phyloP scores from a whole-genome alignment of 2,113 vertebrate species.

The Carlito syrichta region DNA sequence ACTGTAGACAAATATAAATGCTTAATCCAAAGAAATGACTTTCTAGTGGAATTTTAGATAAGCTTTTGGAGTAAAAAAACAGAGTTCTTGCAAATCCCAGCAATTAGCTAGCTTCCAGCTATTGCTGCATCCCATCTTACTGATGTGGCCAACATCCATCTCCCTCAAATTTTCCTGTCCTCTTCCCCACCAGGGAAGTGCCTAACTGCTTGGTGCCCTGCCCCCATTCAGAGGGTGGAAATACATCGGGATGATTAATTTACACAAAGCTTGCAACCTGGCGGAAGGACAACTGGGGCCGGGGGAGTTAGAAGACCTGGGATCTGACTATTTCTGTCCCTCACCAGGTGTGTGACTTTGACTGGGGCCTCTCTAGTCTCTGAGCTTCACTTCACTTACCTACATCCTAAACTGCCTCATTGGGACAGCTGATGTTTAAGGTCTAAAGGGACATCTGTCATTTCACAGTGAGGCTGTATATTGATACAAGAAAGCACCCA shows the following conservation, averaged over 20 bases:
- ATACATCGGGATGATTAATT: conserved; percentile 3
- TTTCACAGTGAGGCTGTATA: not conserved
- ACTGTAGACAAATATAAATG: not conserved
- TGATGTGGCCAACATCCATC: not conserved
- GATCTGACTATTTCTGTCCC: not conserved
- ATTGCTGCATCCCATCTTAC: not conserved
- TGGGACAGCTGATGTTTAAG: not conserved
- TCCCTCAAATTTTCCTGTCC: not conserved
- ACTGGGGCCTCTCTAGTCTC: not conserved
- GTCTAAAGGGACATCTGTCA: not conserved
- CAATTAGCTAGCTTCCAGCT: not conserved
- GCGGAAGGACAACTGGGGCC: not conserved
- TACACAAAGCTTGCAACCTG: not conserved
- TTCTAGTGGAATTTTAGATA: conserved; percentile 6
- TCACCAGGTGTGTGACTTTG: not conserved
- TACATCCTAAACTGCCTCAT: not conserved
- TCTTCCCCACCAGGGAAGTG: not conserved
- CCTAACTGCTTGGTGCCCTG: not conserved
- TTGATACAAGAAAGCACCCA: not conserved
- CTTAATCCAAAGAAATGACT: conserved; percentile 29
- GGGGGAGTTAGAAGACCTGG: not conserved
- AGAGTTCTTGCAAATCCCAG: not conserved
- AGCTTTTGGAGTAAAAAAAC: not conserved
- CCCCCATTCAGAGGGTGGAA: not conserved
- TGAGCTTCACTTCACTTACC: not conserved